Base-by-base conservation (phyloP, 2,888 invertebrate genomes). In the Fragum sueziense region DNA sequence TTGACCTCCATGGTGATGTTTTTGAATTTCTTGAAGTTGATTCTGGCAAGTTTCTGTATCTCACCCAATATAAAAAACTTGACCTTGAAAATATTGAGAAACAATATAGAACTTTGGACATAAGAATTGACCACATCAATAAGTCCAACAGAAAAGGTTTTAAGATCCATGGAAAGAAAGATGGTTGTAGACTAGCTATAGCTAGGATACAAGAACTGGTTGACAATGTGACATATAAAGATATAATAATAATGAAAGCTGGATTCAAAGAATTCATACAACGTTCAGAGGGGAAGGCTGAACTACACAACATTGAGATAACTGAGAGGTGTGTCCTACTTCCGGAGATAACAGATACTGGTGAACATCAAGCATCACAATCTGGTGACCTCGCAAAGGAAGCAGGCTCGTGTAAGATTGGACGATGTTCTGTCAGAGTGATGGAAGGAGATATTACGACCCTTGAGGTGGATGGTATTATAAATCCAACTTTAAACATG, bases 291-390 rank as follows among this genome's bases (percentile, higher is more conserved):
- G 82, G 79, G 22, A 41, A 17, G 37, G 27, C 47, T 17, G 52
- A 70, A 31, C 27, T 79, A 7, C 54, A 25, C 4, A 22, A 51
- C 3, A 71, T 82, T 52, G 82, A 79, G 54, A 11, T 74, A 14
- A 62, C 71, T 4, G 73, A 78, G 47, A 82, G 73, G n/a, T 82
- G 82, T 47, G 52, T 80, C 2, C 47, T 80, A 3, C 54, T 69
- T 22, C 52, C 52, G 17, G 52, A 69, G 22, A 51, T 52, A 1
- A 14, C 29, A n/a, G 31, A 57, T 2, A 51, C 22, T 34, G 65
- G 34, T 2, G 29, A 2, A 1, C 25, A n/a, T 7, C n/a, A 9
- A 54, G 17, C 54, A 22, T 54, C 71, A 2, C 20, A 25, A 34
- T 7, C 29, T 11, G 31, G n/a, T 4, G 41, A 41, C 14, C 34